Evolutionary conservation across 2,113 vertebrate genomes (phyloP), one percentile per base, ranked within the genome.

Genomic region (Oostethus manadensis): DNA sequence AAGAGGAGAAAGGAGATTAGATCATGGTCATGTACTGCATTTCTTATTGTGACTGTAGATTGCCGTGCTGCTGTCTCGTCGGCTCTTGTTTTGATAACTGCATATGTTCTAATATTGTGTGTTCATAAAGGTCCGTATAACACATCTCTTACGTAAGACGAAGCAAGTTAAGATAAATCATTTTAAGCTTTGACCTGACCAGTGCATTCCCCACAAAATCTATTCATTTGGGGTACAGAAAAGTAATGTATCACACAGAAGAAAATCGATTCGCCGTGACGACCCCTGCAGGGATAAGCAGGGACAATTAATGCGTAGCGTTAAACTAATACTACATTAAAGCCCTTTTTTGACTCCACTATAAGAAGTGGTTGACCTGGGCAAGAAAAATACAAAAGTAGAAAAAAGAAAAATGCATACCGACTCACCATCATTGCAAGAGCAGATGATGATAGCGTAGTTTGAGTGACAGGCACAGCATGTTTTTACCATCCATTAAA

Each of bases 1-100:
- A 50, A 22, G 13, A 21, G 53, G 35, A 55, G 53, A 40, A 18
- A 55, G 18, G 18, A 55, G 53, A 51, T 35, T 10, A 54, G 29
- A 26, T 35, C 29, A n/a, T 20, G 35, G 40, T 18, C 46, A 14
- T 42, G 38, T 13, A n/a, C 35, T 55, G 18, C 15, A 21, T 17
- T 35, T 35, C 1, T 18, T 55, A 2, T 55, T 55, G n/a, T 18
- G 6, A 38, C 20, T 55, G n/a, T 10, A 54, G n/a, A 20, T 54
- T 55, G 33, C 33, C 38, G 49, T 29, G 14, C 22, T 23, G 23
- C 16, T 51, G 3, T 35, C n/a, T 11, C 35, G 29, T 35, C 38
- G 17, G 10, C 18, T 38, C n/a, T 35, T 38, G 11, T 53, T 35
- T 33, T 6, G 29, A 11, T 33, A 18, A 20, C 38, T 14, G 38